phyloP scores from a whole-genome alignment of 1,140 invertebrate genomes.

The Drosophila sp. region DNA sequence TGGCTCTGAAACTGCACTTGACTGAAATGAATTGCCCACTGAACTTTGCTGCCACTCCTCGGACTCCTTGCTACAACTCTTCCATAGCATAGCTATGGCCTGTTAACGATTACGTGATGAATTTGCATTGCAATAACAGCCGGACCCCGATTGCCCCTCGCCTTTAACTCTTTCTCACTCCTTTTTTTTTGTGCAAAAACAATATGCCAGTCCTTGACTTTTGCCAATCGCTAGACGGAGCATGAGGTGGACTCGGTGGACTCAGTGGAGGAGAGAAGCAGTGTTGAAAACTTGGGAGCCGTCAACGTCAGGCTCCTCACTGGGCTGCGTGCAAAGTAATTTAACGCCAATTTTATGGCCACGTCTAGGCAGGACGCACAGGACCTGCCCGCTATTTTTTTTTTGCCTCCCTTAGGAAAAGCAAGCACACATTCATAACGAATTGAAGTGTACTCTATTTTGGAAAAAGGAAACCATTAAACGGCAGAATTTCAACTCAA shows the following conservation, averaged over 20 bases:
- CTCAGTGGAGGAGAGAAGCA: background rate
- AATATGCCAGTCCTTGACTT: constrained; percentile 47
- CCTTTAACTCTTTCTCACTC: too few species aligned
- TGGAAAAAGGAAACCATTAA: too few species aligned
- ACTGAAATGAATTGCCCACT: constrained; percentile 59
- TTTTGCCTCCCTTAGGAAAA: background rate
- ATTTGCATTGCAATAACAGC: constrained; percentile 64
- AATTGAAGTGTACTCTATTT: background rate
- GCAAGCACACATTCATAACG: background rate
- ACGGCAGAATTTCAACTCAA: too few species aligned
- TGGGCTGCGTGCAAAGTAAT: constrained; percentile 60
- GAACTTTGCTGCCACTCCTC: constrained; percentile 21
- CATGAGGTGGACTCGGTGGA: background rate
- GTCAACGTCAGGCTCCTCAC: constrained; percentile 38
- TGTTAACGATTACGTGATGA: constrained; percentile 70
- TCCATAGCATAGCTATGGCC: constrained; percentile 25
- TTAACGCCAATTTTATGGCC: constrained; percentile 65
- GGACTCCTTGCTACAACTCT: background rate
- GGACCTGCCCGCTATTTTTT: background rate
- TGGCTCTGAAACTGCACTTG: constrained; percentile 48
- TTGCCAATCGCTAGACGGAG: constrained; percentile 25
- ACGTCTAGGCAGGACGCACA: constrained; percentile 29
- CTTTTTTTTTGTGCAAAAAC: constrained; percentile 26
- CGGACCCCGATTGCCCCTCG: background rate
- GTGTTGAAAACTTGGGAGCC: constrained; percentile 18